Percentiles rank a stretch among this genome's conserved stretches.
phyloP scores from a whole-genome alignment of 2,797 vertebrate genomes.

The Eleutherodactylus coqui region DNA sequence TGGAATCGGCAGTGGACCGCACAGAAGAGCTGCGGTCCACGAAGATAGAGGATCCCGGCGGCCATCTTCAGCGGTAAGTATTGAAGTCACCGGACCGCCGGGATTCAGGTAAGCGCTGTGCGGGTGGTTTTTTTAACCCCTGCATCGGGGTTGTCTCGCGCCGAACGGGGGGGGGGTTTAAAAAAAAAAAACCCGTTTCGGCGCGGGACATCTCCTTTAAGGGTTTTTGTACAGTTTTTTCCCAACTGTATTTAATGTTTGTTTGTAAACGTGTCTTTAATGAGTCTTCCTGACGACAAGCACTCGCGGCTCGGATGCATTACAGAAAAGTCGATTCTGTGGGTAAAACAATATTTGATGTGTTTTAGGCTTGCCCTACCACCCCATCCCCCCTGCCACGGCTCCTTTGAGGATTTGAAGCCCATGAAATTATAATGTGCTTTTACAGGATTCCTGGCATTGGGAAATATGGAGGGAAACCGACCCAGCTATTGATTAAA shows the following conservation, averaged over 20 bases:
- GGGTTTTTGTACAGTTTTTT: not conserved
- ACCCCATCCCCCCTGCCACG: not conserved
- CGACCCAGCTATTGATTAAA: slow-evolving; percentile 47
- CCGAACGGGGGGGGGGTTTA: too few relatives aligned
- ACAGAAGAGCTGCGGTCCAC: too few relatives aligned
- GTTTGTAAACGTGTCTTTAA: slow-evolving; percentile 5
- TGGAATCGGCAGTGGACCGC: too few relatives aligned
- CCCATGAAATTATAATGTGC: slow-evolving; percentile 49
- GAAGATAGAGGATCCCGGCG: too few relatives aligned
- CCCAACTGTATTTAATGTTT: not conserved
- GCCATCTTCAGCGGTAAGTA: too few relatives aligned
- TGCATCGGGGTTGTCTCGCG: too few relatives aligned
- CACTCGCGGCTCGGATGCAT: not conserved
- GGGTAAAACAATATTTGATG: slow-evolving; percentile 32
- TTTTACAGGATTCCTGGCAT: slow-evolving; percentile 47
- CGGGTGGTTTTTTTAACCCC: too few relatives aligned
- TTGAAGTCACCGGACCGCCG: too few relatives aligned
- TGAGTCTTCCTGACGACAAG: not conserved
- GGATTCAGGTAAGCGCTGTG: too few relatives aligned
- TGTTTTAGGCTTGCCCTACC: not conserved
- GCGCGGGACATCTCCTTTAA: too few relatives aligned
- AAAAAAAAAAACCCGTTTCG: too few relatives aligned
- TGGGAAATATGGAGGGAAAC: slow-evolving; percentile 25
- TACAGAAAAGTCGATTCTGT: slow-evolving; percentile 17
- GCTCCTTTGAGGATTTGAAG: slow-evolving; percentile 27